phyloP scores from a whole-genome alignment of 2,113 vertebrate species.

The Daboia siamensis region DNA sequence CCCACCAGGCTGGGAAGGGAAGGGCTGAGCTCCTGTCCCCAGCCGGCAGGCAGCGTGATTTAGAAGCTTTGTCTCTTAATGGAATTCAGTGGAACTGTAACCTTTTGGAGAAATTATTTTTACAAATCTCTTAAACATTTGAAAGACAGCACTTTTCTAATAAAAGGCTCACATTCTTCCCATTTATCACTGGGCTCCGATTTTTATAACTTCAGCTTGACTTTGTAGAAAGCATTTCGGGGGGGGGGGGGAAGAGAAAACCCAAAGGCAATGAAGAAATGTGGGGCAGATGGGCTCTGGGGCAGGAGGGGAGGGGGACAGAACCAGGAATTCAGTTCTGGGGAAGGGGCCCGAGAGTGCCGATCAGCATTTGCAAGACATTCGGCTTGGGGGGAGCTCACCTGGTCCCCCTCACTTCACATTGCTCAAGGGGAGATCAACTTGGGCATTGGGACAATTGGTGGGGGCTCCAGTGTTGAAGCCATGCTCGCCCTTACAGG shows the following conservation, averaged over 20 bases:
- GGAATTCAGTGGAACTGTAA: conserved; percentile 46
- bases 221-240: conserved; percentile 52
- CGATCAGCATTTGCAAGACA: conserved; percentile 45
- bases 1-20: neutral
- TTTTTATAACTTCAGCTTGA: conserved; percentile 60
- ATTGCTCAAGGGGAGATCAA: neutral
- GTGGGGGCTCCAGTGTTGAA: neutral
- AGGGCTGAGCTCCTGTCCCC: neutral
- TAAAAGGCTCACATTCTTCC: conserved; percentile 52
- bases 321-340: conserved; percentile 27
- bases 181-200: conserved; percentile 52
- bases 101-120: conserved; percentile 65
- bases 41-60: conserved; percentile 28
- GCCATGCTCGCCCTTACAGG: neutral
- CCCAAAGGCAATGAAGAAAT: conserved; percentile 51
- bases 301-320: conserved; percentile 44
- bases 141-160: conserved; percentile 62
- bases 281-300: conserved; percentile 34
- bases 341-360: conserved; percentile 12
- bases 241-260: conserved; percentile 54
- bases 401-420: neutral
- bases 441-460: neutral
- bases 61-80: conserved; percentile 38
- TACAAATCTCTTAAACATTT: conserved; percentile 65
- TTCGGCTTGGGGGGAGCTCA: no score